Base-by-base conservation (phyloP, 2,888 invertebrate genomes). In the Serripes groenlandicus region DNA sequence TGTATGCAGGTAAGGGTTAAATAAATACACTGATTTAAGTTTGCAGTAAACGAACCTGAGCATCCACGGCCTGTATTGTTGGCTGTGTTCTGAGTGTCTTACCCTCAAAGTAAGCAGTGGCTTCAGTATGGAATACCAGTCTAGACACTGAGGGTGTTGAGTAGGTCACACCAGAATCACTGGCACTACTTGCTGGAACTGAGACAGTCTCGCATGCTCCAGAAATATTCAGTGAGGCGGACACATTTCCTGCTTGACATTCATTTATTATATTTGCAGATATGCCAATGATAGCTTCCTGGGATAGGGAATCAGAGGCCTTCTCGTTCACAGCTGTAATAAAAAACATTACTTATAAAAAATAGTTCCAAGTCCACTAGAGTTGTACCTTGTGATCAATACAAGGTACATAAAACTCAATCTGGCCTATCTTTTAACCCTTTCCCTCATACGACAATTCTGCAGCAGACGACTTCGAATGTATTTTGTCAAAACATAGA, bases 211-310 rank as follows among this genome's bases (percentile, higher is more conserved):
- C 58, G 70, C 86, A 86, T 1, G 78, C 74, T 18, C 74, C 78
- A 28, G 82, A 62, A 7, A 86, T 68, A 66, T 86, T 86, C 34
- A 86, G 64, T 1, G 73, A 42, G 28, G 74, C 30, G 0, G 78
- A 78, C 18, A 83, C 66, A 49, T 86, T 76, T 0, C 86, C 86
- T 28, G 84, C 86, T 77, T 89, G 89, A 73, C 88, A 88, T 28
- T 87, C 84, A 28, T 85, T 87, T n/a, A 89, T 83, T 11, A 89
- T 75, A 15, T 75, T 56, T 0, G 84, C 68, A 18, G 86, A 81
- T 1, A 86, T 9, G 21, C 52, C 69, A 15, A 81, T 58, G 3
- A 85, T 81, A 15, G 74, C 23, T 23, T 68, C 30, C 23, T 73
- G 69, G 35, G 78, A 73, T 0, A 86, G n/a, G 5, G 72, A 32